Evolutionary conservation across 1,140 invertebrate genomes (phyloP).

Genomic region (Centruroides vittatus): DNA sequence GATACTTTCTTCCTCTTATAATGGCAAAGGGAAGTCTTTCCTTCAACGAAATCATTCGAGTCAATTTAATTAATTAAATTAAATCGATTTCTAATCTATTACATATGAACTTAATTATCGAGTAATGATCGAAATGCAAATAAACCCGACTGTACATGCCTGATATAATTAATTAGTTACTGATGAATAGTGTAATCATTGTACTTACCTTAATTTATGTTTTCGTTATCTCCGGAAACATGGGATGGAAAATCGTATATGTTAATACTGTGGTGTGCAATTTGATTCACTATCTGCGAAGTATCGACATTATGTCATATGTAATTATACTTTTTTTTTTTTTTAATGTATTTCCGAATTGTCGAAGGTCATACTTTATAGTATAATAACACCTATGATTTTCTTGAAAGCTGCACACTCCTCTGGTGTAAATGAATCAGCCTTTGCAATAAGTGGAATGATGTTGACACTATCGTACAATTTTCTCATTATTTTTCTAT

Average conservation of each 20-base stretch:
- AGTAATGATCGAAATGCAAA: too few species aligned
- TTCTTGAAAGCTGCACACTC: conserved; percentile 94
- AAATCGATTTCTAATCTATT: too few species aligned
- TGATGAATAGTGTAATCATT: not conserved
- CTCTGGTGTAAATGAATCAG: conserved; percentile 94
- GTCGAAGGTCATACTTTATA: too few species aligned
- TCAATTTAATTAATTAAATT: too few species aligned
- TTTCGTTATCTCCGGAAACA: conserved; percentile 45
- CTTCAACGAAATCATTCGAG: not conserved
- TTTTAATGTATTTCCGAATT: too few species aligned
- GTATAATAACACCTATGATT: conserved; percentile 7
- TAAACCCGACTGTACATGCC: too few species aligned
- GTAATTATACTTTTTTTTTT: too few species aligned
- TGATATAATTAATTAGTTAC: too few species aligned
- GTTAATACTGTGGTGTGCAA: conserved; percentile 47
- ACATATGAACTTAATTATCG: too few species aligned
- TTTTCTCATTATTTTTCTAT: conserved; percentile 97
- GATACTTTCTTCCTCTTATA: conserved; percentile 87
- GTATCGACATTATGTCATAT: too few species aligned
- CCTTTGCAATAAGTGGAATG: conserved; percentile 96
- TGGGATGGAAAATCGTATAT: conserved; percentile 95
- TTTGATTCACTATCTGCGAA: conserved; percentile 66
- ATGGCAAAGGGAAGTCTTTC: conserved; percentile 89
- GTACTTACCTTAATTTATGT: conserved; percentile 46
- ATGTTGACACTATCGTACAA: conserved; percentile 98